These are phyloP conservation scores for Xenentodon cancila DNA, from an alignment of 2,797 vertebrate species.

Conservation along the genomic window DNA sequence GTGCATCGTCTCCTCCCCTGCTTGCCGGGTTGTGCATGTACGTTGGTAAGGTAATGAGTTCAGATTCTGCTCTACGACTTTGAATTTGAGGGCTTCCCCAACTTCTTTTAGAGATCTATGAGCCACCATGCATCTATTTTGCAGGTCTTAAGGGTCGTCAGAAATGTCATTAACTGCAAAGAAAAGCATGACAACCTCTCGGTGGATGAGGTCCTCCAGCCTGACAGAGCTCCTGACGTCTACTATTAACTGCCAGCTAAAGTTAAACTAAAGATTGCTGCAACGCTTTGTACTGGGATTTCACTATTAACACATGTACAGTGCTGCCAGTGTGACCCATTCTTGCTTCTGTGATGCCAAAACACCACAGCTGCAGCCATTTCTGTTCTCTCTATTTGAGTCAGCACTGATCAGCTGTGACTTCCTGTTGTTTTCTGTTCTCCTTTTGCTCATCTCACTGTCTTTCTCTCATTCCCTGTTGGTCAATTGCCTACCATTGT, in stretches of 20 bases:
- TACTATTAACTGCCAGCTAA: background rate
- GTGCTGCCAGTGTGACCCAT: slow-evolving; percentile 24
- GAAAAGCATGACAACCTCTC: slow-evolving; percentile 40
- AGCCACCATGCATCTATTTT: slow-evolving; percentile 46
- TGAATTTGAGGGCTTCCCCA: slow-evolving; percentile 49
- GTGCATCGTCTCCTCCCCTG: slow-evolving; percentile 56
- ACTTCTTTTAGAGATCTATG: slow-evolving; percentile 31
- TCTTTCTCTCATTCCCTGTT: slow-evolving; percentile 83
- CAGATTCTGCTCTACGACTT: slow-evolving; percentile 40
- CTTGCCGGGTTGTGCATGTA: slow-evolving; percentile 38
- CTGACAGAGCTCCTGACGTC: slow-evolving; percentile 13
- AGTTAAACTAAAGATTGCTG: background rate
- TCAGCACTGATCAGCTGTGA: slow-evolving; percentile 61
- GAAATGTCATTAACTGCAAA: slow-evolving; percentile 31
- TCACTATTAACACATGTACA: background rate
- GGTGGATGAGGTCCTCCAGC: slow-evolving; percentile 19
- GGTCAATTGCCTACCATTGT: slow-evolving; percentile 80
- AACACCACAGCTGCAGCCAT: slow-evolving; percentile 40
- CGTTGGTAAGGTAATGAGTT: slow-evolving; percentile 41
- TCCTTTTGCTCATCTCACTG: slow-evolving; percentile 79
- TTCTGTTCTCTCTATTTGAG: slow-evolving; percentile 53
- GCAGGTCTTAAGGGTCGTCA: slow-evolving; percentile 29
- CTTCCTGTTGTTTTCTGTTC: slow-evolving; percentile 70
- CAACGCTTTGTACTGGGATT: background rate
- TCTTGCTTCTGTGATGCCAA: slow-evolving; percentile 29